These are phyloP conservation scores for Microtus ochrogaster DNA, from an alignment of 2,113 vertebrate genomes.

Conservation along the genomic window DNA sequence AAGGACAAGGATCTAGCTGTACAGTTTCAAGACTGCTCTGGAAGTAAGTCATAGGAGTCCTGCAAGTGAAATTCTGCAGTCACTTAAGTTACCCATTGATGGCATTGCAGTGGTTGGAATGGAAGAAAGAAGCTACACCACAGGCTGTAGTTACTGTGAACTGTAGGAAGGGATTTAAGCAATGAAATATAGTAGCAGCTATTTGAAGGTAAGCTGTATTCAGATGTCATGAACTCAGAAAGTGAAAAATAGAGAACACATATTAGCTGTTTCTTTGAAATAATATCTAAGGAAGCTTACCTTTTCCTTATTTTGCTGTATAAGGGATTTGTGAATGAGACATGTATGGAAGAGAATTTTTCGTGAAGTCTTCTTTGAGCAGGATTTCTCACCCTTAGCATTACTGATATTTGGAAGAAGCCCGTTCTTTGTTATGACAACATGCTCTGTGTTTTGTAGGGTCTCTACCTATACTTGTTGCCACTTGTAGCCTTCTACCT, in stretches of 20 bases:
- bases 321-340: background rate
- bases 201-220: constrained; percentile 24
- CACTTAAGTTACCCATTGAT: constrained; percentile 4
- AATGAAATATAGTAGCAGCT: background rate
- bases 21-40: constrained; percentile 25
- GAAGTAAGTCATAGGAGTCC: constrained; percentile 21
- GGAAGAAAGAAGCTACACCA: constrained; percentile 28
- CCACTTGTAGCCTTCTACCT: background rate
- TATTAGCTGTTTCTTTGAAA: constrained; percentile 49
- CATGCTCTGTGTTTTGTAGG: background rate
- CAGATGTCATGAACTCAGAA: constrained; percentile 39
- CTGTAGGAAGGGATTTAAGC: background rate
- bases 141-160: background rate
- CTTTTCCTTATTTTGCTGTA: background rate
- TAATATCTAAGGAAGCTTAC: constrained; percentile 32
- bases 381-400: constrained; percentile 7
- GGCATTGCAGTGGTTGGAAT: constrained; percentile 16
- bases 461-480: background rate
- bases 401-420: constrained; percentile 9
- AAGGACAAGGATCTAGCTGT: constrained; percentile 17
- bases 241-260: constrained; percentile 38
- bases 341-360: constrained; percentile 23
- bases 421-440: constrained; percentile 3
- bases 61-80: constrained; percentile 20
- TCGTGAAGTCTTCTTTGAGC: background rate